These are phyloP conservation scores for Solenopsis fugax DNA, from an alignment of 1,140 invertebrate species.

Conservation along the genomic window DNA sequence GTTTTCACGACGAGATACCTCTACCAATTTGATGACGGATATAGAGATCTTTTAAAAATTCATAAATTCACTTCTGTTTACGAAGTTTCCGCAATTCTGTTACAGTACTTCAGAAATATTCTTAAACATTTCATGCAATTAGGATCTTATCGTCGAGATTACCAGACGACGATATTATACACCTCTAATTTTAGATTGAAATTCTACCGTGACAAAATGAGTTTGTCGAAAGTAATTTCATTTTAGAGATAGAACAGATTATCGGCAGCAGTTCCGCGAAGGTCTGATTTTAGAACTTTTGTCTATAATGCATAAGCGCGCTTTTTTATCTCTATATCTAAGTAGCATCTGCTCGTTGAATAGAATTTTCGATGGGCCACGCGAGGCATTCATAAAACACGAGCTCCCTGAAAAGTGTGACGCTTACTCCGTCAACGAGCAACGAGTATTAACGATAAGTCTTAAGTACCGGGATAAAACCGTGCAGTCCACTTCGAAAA, in stretches of 20 bases:
- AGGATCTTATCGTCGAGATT: background rate
- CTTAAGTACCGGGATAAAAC: slow-evolving; percentile 33
- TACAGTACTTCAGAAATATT: background rate
- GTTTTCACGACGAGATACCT: background rate
- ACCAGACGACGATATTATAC: background rate
- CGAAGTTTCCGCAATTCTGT: background rate
- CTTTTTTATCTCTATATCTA: slow-evolving; percentile 2
- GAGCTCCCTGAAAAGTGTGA: slow-evolving; percentile 1
- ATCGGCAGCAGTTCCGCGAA: background rate
- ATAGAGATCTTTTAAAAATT: slow-evolving; percentile 27
- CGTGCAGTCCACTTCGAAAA: background rate
- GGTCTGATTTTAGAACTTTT: slow-evolving; percentile 10
- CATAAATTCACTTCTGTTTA: background rate
- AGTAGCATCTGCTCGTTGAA: slow-evolving; percentile 13
- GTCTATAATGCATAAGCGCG: slow-evolving; percentile 25
- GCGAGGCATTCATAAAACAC: slow-evolving; percentile 40
- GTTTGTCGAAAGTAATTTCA: slow-evolving; percentile 30
- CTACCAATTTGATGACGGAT: background rate
- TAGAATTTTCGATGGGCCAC: slow-evolving; percentile 54
- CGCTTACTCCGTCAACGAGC: slow-evolving; percentile 23
- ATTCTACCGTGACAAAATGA: background rate
- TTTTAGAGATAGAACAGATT: slow-evolving; percentile 6
- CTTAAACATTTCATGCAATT: background rate
- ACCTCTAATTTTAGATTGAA: background rate
- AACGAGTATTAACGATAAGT: slow-evolving; percentile 59